These are phyloP conservation scores for Sebastes iracundus DNA, from an alignment of 2,797 vertebrate species.

Conservation along the genomic window DNA sequence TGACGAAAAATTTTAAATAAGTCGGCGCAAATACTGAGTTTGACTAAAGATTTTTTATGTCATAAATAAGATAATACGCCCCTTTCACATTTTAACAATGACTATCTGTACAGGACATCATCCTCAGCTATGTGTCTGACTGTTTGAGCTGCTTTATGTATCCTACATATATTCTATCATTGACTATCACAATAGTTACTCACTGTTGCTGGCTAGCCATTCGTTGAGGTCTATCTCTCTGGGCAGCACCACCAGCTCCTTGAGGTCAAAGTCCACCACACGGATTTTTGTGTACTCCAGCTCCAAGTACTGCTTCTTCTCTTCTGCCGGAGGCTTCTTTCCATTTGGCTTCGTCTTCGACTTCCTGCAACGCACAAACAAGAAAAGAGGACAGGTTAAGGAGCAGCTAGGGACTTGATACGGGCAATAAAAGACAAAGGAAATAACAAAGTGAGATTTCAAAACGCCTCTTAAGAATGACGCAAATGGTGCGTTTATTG, in stretches of 20 bases:
- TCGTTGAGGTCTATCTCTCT: constrained; percentile 99
- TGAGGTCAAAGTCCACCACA: constrained; percentile 95
- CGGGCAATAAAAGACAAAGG: not conserved
- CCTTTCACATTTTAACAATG: not conserved
- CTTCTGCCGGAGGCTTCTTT: constrained; percentile 93
- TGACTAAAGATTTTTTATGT: not conserved
- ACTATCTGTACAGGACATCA: not conserved
- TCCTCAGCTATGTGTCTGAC: not conserved
- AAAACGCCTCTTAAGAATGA: not conserved
- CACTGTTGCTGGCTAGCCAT: constrained; percentile 99
- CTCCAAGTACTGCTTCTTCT: constrained; percentile 97
- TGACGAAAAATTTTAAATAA: not conserved
- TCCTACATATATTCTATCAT: not conserved
- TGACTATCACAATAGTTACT: constrained; percentile 59
- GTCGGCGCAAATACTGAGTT: not conserved
- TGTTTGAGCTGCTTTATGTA: not conserved
- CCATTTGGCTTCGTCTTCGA: constrained; percentile 99
- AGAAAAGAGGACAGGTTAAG: not conserved
- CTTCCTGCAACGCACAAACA: constrained; percentile 85
- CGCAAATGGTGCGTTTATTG: not conserved
- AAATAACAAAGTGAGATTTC: not conserved
- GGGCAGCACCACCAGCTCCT: constrained; percentile 96
- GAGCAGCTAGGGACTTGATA: not conserved
- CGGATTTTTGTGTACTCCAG: constrained; percentile 93
- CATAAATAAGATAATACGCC: not conserved